Evolutionary conservation across 2,888 invertebrate species (phyloP), one percentile per base, ranked within the genome.

Genomic region (Melipona bicolor): DNA sequence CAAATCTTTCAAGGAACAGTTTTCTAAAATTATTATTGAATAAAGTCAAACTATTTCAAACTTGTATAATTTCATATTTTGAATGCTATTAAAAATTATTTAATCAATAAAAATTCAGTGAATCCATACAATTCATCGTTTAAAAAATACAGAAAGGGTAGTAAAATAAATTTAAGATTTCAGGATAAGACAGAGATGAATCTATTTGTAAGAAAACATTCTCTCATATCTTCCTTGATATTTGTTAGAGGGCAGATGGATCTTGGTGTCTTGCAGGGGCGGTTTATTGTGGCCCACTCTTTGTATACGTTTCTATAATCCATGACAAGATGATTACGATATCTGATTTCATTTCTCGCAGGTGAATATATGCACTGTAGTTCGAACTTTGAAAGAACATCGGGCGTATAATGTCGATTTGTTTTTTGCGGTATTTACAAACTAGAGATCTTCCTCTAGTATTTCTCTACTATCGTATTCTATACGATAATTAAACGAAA

Each of bases 261-360:
- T 88, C 84, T 86, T 90, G 91, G 92, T 92, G 93, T 93, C 92
- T 90, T 89, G 81, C 91, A 90, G 91, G 92, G 93, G 93, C 93
- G 93, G 93, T 93, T 93, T 93, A 93, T 93, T 93, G 93, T 93
- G 92, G 91, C 87, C 88, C 92, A 91, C 92, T 90, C 92, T 91
- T 93, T 93, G 92, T 93, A 89, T 88, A 88, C 86, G 86, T 88
- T 92, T 93, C 92, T 92, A 92, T 92, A 91, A 93, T 87, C 91
- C 91, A 87, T 93, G 93, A 93, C 93, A 93, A 92, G 92, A 93
- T 93, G 93, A 93, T 93, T 93, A 92, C 91, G 89, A 88, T 93
- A 93, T 93, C 93, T 90, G 90, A 89, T 91, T 93, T 90, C 92
- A 65, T 73, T 77, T 81, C 87, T 87, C 85, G 88, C 93, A 93